A percentile compares a stretch with the other conserved stretches of the same genome.
Conservation (phyloP, 2,797 vertebrate species). For the Gallinago solitaria region DNA sequence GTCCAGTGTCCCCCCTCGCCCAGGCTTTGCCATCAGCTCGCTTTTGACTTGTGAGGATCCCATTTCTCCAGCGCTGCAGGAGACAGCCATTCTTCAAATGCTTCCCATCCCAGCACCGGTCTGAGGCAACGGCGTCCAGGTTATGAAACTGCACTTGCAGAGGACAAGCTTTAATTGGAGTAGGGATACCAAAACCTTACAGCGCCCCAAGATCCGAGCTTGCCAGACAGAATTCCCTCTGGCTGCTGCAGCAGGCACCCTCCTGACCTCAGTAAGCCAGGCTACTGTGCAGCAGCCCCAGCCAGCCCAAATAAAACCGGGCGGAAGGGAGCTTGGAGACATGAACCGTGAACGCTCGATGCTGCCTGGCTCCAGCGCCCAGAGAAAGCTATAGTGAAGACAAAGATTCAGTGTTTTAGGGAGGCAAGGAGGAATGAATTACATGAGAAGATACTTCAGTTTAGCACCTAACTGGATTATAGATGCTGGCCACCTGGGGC, state of each 20-base stretch:
- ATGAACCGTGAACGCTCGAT: neutral
- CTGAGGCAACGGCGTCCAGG: neutral
- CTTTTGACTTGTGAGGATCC: neutral
- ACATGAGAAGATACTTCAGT: neutral
- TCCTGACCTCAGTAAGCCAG: fast-evolving
- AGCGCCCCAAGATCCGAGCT: neutral
- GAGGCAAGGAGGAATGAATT: neutral
- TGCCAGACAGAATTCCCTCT: neutral
- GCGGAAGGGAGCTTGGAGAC: neutral
- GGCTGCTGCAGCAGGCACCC: neutral
- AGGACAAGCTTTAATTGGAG: neutral
- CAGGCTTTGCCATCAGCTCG: neutral
- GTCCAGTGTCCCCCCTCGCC: neutral
- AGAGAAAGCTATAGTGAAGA: neutral
- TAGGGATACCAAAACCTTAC: neutral
- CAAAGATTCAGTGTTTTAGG: neutral
- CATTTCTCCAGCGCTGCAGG: neutral
- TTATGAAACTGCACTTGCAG: neutral
- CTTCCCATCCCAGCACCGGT: neutral
- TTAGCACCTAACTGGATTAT: neutral
- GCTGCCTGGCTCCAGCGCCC: neutral
- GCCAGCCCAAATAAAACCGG: neutral
- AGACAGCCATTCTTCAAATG: neutral
- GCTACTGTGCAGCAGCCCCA: neutral
- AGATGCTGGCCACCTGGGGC: neutral